Evolutionary conservation across 2,113 vertebrate genomes (phyloP), one percentile per base, ranked within the genome.

Genomic region (Edolisoma coerulescens): DNA sequence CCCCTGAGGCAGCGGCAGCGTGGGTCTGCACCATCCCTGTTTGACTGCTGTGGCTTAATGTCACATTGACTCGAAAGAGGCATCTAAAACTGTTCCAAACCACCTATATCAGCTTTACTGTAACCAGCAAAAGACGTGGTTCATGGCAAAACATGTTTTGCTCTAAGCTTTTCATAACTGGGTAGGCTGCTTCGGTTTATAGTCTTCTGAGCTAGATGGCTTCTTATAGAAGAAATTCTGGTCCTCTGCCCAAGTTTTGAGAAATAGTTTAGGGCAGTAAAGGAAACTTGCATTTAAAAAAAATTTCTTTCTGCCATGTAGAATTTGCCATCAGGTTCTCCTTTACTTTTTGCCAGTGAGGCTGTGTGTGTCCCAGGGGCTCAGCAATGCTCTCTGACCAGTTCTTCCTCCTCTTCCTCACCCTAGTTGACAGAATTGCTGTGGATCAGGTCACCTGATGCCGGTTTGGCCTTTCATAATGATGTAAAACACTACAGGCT

Each of bases 121-220:
- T 84, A 92, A 95, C 64, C 68, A 78, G 37, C 63, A 78, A 69
- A 92, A 78, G 69, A 60, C n/a, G 18, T 2, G 2, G 61, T 86
- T 94, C 84, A 32, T 94, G 85, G 93, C 86, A 92, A 87, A 95
- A 88, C 85, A 69, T 84, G 80, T 85, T 95, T 86, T 80, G 50
- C 57, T 70, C 57, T 93, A 28, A 41, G 83, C 76, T 89, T 90
- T 92, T 92, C 3, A 0, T 95, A 78, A 86, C 75, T 86, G 84
- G 41, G n/a, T 88, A 60, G 49, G 49, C 71, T 37, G 56, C 73
- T 92, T 90, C 75, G 47, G 37, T 88, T 84, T 92, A 56, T 60
- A 70, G 61, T 84, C 56, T 92, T 90, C 28, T 84, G 54, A 89
- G 37, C 61, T 60, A 59, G 45, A 45, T 74, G 79, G 23, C n/a